Evolutionary conservation across 2,797 vertebrate genomes (phyloP).

Genomic region (Poliocrania exsul): DNA sequence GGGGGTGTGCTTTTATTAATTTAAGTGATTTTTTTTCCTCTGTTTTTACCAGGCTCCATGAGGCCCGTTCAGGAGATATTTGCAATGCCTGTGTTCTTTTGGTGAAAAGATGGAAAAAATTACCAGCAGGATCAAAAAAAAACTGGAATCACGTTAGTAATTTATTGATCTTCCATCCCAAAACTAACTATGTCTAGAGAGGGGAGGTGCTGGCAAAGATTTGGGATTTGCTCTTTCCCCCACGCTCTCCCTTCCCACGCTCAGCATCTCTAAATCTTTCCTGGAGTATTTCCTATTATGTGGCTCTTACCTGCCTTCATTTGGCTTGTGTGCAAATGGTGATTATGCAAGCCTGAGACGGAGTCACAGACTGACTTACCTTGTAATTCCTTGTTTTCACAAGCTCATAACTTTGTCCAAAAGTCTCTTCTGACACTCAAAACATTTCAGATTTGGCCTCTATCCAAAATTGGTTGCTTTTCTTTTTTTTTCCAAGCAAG

Average conservation of each 20-base stretch:
- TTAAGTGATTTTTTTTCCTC: background rate
- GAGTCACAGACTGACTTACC: background rate
- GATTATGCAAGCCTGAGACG: background rate
- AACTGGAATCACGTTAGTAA: conserved; percentile 97
- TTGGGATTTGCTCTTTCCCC: background rate
- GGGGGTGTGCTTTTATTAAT: background rate
- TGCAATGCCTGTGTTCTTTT: conserved; percentile 98
- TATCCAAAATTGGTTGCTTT: background rate
- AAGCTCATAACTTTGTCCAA: background rate
- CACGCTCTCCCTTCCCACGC: background rate
- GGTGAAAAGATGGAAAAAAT: conserved; percentile 98
- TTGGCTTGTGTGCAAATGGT: background rate
- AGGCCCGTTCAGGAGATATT: conserved; percentile 95
- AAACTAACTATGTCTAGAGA: background rate
- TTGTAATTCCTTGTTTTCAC: conserved; percentile 19
- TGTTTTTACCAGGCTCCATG: conserved; percentile 83
- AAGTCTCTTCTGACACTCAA: background rate
- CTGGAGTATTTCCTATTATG: background rate
- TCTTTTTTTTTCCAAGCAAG: background rate
- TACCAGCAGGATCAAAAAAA: conserved; percentile 96
- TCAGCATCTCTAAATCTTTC: background rate
- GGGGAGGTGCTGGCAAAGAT: background rate
- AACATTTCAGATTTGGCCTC: background rate
- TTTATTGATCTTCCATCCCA: background rate
- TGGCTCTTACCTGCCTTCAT: background rate